Conservation (phyloP, 1,140 invertebrate species). For the Zaprionus ghesquierei region DNA sequence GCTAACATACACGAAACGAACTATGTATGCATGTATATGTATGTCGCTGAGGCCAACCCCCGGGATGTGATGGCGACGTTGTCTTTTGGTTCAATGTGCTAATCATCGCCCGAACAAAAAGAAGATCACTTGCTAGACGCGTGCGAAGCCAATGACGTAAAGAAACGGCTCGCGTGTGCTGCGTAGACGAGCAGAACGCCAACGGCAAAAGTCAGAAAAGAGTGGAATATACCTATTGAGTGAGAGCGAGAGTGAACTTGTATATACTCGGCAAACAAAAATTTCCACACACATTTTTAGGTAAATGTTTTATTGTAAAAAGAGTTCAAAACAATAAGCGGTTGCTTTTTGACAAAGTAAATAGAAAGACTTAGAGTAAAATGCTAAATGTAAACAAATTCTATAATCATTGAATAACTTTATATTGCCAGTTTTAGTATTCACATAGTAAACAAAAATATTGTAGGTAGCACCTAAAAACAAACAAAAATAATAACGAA, state of each 20-base stretch:
- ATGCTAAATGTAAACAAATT: not conserved
- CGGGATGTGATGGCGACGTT: slow-evolving; percentile 4
- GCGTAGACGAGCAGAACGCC: slow-evolving; percentile 15
- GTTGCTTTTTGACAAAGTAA: too few relatives aligned
- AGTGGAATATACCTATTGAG: slow-evolving; percentile 29
- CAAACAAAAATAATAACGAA: not conserved
- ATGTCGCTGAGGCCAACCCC: slow-evolving; percentile 6
- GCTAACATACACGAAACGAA: slow-evolving; percentile 4
- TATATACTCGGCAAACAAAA: not conserved
- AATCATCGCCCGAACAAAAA: slow-evolving; percentile 56
- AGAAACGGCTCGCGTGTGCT: slow-evolving; percentile 55
- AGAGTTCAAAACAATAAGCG: not conserved
- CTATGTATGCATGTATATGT: slow-evolving; percentile 13
- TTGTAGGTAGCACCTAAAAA: not conserved
- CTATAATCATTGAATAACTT: not conserved
- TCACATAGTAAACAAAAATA: too few relatives aligned
- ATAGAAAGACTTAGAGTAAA: not conserved
- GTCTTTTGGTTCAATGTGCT: slow-evolving; percentile 54
- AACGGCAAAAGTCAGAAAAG: slow-evolving; percentile 7
- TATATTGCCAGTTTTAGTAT: not conserved
- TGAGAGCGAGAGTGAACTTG: not conserved
- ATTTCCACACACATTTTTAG: not conserved
- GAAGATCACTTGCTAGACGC: slow-evolving; percentile 70
- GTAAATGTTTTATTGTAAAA: not conserved
- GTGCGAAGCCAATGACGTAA: slow-evolving; percentile 67